Percentiles rank a stretch among this genome's conserved stretches.
Conservation (phyloP, 37 sponge, comb jelly and placozoan genomes). For the Cliona cf. orientalis region DNA sequence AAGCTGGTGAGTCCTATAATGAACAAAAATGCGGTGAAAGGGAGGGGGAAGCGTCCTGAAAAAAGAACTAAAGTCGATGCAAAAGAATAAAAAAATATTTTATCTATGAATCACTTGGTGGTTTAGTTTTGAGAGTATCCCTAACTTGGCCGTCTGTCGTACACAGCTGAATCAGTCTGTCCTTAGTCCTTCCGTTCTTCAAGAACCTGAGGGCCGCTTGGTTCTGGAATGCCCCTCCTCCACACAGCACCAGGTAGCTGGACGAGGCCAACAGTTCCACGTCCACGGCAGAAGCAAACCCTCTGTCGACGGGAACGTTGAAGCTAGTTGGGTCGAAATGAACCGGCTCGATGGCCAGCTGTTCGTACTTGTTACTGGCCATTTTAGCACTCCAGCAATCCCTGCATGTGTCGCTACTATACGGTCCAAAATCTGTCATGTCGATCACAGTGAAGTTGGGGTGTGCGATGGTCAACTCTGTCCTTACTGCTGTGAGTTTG, state of each 20-base stretch:
- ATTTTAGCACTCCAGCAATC: constrained; percentile 16
- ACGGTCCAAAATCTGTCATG: constrained; percentile 35
- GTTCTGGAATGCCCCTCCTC: constrained; percentile 57
- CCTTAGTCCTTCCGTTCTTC: background rate
- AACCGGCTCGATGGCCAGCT: background rate
- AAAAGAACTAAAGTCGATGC: background rate
- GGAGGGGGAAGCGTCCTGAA: background rate
- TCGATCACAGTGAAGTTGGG: constrained; percentile 6
- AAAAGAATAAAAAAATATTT: background rate
- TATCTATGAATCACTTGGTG: too few species aligned
- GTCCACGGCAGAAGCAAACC: constrained; percentile 47
- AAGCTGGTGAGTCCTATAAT: background rate
- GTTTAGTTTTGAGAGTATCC: too few species aligned
- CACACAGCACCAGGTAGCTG: constrained; percentile 27
- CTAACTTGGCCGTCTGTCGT: background rate
- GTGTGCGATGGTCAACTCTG: background rate
- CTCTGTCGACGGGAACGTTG: constrained; percentile 30
- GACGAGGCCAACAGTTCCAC: constrained; percentile 10
- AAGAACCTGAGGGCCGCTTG: constrained; percentile 16
- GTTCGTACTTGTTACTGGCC: background rate
- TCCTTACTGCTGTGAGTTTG: constrained; percentile 2
- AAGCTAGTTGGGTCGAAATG: constrained; percentile 28
- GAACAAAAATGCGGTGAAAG: background rate
- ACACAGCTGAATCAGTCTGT: background rate
- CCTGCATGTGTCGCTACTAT: constrained; percentile 50